phyloP scores from a whole-genome alignment of 1,140 invertebrate species.

The Nasonia longicornis region DNA sequence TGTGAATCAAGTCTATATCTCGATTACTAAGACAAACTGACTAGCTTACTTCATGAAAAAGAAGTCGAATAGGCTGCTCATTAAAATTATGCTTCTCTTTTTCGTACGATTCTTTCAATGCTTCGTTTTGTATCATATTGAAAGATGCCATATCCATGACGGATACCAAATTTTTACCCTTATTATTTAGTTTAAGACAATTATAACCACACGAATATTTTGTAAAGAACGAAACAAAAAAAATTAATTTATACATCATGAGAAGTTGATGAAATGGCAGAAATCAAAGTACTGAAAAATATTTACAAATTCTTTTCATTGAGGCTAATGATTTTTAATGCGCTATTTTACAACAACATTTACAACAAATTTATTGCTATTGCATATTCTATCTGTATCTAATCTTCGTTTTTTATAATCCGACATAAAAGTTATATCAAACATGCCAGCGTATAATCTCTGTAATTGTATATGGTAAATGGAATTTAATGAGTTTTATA shows the following conservation, averaged over 20 bases:
- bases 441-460: too few species aligned
- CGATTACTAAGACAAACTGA: too few species aligned
- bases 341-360: too few species aligned
- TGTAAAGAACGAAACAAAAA: not conserved
- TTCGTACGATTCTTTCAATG: not conserved
- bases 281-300: not conserved
- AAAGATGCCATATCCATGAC: not conserved
- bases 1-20: too few species aligned
- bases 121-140: not conserved
- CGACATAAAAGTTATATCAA: not conserved
- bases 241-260: not conserved
- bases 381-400: too few species aligned
- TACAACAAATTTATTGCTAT: too few species aligned
- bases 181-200: not conserved
- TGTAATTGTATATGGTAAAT: too few species aligned
- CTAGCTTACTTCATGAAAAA: slow-evolving; percentile 20
- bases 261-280: not conserved
- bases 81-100: slow-evolving; percentile 22
- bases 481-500: too few species aligned
- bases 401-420: too few species aligned
- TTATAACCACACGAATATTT: not conserved
- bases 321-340: too few species aligned
- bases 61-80: not conserved
- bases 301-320: not conserved
- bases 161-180: not conserved